phyloP scores from a whole-genome alignment of 2,113 vertebrate genomes.

The Taurulus bubalis region DNA sequence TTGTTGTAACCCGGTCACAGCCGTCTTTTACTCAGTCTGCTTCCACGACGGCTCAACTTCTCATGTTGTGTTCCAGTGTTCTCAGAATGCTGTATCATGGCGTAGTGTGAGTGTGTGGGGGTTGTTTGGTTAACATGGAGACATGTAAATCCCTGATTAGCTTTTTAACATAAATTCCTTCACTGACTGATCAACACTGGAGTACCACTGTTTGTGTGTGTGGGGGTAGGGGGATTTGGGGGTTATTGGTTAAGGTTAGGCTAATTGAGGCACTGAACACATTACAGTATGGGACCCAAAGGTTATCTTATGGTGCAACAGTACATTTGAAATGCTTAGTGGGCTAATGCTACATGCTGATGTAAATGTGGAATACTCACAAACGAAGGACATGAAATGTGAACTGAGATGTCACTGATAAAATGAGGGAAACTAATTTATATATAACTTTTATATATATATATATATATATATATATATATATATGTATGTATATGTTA shows the following conservation, averaged over 20 bases:
- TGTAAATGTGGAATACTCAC: neutral
- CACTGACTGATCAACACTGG: conserved; percentile 24
- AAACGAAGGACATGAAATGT: neutral
- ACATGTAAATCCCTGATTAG: conserved; percentile 39
- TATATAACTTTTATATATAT: too few relatives aligned
- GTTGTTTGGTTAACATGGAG: conserved; percentile 17
- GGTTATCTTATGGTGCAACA: neutral
- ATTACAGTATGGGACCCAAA: neutral
- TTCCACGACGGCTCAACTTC: neutral
- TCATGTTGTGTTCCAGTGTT: neutral
- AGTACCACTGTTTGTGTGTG: conserved; percentile 11
- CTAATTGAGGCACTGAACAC: neutral
- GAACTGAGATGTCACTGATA: neutral
- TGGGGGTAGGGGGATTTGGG: neutral
- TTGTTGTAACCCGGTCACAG: conserved; percentile 7
- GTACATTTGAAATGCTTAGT: neutral
- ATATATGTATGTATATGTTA: too few relatives aligned
- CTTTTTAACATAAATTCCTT: conserved; percentile 30
- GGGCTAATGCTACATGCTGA: neutral
- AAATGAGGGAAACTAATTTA: too few relatives aligned
- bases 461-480: too few relatives aligned
- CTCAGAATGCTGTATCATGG: neutral
- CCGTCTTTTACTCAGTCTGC: neutral
- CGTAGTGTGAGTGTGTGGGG: neutral
- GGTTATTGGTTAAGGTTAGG: neutral